A percentile compares a stretch with the other conserved stretches of the same genome.
phyloP scores from a whole-genome alignment of 2,113 vertebrate genomes.

The Australoheros scitulus region DNA sequence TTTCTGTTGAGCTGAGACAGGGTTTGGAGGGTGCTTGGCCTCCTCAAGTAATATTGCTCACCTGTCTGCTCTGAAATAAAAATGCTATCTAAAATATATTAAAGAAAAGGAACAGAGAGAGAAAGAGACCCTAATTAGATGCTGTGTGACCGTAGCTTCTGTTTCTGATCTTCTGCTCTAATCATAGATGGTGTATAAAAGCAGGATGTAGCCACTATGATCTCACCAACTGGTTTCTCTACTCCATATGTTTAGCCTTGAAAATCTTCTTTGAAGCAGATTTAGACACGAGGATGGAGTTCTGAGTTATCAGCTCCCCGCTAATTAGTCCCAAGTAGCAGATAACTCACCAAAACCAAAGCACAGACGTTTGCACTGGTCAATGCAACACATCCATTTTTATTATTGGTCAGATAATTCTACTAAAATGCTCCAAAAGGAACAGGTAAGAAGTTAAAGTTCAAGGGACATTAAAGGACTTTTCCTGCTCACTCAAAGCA shows the following conservation, averaged over 20 bases:
- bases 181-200: neutral
- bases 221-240: neutral
- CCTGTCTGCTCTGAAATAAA: neutral
- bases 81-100: conserved; percentile 27
- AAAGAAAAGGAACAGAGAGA: neutral
- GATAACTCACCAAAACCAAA: neutral
- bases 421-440: neutral
- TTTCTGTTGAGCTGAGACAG: neutral
- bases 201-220: neutral
- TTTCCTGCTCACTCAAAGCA: neutral
- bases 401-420: neutral
- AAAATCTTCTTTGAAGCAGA: neutral
- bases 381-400: neutral
- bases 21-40: neutral
- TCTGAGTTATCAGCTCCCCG: neutral
- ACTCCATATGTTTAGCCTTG: neutral
- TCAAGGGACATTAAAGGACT: neutral
- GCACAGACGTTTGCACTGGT: rapidly evolving
- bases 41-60: neutral
- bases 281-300: neutral
- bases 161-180: neutral
- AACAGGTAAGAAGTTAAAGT: neutral
- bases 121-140: neutral
- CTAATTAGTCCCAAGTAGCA: neutral
- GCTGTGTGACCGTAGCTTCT: neutral